A percentile compares a stretch with the other conserved stretches of the same genome.
phyloP scores from a whole-genome alignment of 2,888 invertebrate species.

The Sympetrum striolatum region DNA sequence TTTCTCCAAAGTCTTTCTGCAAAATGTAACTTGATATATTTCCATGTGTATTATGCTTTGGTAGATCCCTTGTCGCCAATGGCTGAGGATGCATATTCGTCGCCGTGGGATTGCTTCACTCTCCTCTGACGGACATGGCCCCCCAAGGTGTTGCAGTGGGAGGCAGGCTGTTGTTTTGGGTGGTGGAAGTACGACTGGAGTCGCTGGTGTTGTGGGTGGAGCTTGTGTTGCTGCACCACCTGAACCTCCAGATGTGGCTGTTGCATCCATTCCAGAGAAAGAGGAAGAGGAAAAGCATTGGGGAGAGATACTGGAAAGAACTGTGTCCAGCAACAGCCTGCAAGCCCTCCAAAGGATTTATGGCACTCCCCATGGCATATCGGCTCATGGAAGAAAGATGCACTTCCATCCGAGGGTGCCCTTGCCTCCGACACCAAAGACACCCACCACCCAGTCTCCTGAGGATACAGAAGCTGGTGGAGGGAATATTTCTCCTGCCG shows the following conservation, averaged over 20 bases:
- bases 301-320: slow-evolving; percentile 80
- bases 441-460: not conserved
- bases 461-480: not conserved
- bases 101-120: slow-evolving; percentile 42
- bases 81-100: slow-evolving; percentile 48
- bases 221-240: slow-evolving; percentile 46
- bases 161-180: slow-evolving; percentile 22
- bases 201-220: slow-evolving; percentile 9
- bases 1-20: not conserved
- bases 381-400: not conserved
- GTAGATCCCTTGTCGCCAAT: slow-evolving; percentile 44
- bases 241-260: slow-evolving; percentile 46
- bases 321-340: slow-evolving; percentile 76
- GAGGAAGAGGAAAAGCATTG: slow-evolving; percentile 75
- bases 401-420: not conserved
- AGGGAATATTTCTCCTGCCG: not conserved
- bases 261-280: slow-evolving; percentile 57
- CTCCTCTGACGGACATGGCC: not conserved
- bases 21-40: slow-evolving; percentile 44
- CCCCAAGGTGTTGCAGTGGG: slow-evolving; percentile 27
- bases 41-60: slow-evolving; percentile 44
- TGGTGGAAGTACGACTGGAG: not conserved
- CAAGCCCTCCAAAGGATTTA: slow-evolving; percentile 68
- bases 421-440: not conserved
- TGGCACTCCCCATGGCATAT: slow-evolving; percentile 46